Conservation (phyloP, 2,888 invertebrate species). For the Chelonus formosanus region DNA sequence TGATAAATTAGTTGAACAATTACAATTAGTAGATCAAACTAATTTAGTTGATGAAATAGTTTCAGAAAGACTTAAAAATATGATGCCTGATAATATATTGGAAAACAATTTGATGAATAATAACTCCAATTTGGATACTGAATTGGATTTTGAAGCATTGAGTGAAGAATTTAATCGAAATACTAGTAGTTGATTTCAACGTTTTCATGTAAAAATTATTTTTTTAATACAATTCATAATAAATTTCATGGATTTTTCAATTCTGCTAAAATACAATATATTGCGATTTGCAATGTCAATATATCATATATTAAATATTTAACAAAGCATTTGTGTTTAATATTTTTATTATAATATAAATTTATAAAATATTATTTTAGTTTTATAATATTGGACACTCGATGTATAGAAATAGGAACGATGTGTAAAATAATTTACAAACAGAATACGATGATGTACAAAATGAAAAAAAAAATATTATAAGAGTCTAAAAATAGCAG, state of each 20-base stretch:
- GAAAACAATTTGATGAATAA: slow-evolving; percentile 56
- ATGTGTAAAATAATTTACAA: no score
- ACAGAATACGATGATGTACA: slow-evolving; percentile 15
- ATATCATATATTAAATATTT: no score
- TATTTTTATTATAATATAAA: no score
- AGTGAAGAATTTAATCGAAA: slow-evolving; percentile 61
- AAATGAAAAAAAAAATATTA: not conserved
- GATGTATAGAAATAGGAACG: no score
- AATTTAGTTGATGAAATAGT: slow-evolving; percentile 59
- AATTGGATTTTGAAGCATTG: slow-evolving; percentile 60
- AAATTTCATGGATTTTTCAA: no score
- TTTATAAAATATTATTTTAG: no score
- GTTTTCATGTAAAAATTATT: slow-evolving; percentile 1
- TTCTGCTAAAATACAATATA: no score
- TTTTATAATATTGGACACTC: no score
- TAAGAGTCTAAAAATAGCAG: not conserved
- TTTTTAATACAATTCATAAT: not conserved
- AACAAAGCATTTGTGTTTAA: no score
- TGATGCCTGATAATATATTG: slow-evolving; percentile 58
- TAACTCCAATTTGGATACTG: slow-evolving; percentile 54
- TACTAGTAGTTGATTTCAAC: slow-evolving; percentile 57
- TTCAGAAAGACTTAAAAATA: slow-evolving; percentile 58
- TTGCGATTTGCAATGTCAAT: no score
- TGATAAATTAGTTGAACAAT: slow-evolving; percentile 59
- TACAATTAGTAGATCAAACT: slow-evolving; percentile 58